phyloP scores from a whole-genome alignment of 1,140 invertebrate genomes.

The Drosophila sulfurigaster region DNA sequence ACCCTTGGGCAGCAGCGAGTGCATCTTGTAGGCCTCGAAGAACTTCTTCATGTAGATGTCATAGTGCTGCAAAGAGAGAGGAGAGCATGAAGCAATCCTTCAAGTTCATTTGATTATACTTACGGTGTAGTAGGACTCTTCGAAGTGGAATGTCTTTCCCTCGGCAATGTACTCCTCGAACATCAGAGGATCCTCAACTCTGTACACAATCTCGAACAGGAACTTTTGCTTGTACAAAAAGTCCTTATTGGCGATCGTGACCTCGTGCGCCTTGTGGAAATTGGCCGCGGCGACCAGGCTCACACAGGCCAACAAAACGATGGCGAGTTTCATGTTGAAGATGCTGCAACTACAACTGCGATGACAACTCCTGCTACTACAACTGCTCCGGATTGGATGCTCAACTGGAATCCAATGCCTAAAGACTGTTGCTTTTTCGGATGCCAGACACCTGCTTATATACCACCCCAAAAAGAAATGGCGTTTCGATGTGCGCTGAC shows the following conservation, averaged over 20 bases:
- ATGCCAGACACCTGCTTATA: constrained; percentile 41
- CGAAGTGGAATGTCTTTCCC: constrained; percentile 53
- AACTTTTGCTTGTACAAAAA: constrained; percentile 72
- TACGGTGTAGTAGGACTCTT: constrained; percentile 57
- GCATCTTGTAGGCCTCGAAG: constrained; percentile 64
- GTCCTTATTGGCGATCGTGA: constrained; percentile 65
- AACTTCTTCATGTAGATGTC: constrained; percentile 75
- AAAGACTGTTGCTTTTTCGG: constrained; percentile 75
- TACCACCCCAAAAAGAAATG: constrained; percentile 31
- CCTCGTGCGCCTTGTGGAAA: constrained; percentile 59
- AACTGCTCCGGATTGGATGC: constrained; percentile 79
- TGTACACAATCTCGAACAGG: constrained; percentile 72
- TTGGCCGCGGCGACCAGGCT: constrained; percentile 69
- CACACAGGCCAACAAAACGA: constrained; percentile 73
- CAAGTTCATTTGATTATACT: constrained; percentile 22
- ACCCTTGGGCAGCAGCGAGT: constrained; percentile 71
- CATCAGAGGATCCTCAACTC: constrained; percentile 68
- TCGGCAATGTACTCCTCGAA: constrained; percentile 66
- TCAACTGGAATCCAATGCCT: constrained; percentile 69
- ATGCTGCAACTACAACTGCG: constrained; percentile 7
- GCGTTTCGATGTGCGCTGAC: background rate
- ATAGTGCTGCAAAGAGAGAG: constrained; percentile 40
- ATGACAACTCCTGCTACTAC: constrained; percentile 14
- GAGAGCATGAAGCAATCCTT: too few species aligned
- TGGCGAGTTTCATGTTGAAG: constrained; percentile 69